Percentiles rank a stretch among this genome's conserved stretches.
Evolutionary conservation across 2,888 invertebrate species (phyloP).

Genomic region (Plutella xylostella): DNA sequence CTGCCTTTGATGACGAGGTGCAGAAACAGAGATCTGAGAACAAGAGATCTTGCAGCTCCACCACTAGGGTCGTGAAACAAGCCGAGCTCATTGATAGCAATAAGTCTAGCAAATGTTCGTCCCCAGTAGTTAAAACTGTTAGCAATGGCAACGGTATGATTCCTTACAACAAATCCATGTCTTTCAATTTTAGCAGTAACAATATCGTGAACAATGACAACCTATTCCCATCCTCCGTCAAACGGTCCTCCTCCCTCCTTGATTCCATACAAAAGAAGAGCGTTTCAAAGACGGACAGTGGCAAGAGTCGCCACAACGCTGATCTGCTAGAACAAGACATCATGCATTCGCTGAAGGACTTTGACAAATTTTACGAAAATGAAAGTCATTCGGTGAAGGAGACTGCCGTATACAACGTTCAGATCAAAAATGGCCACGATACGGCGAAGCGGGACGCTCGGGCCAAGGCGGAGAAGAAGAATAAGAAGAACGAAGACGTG

Average conservation of each 20-base stretch:
- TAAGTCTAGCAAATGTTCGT: slow-evolving; percentile 42
- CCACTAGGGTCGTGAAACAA: slow-evolving; percentile 55
- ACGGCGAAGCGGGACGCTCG: slow-evolving; percentile 40
- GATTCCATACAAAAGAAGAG: slow-evolving; percentile 63
- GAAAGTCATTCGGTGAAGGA: slow-evolving; percentile 42
- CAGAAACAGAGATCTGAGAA: slow-evolving; percentile 50
- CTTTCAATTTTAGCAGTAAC: slow-evolving; percentile 70
- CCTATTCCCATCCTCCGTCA: slow-evolving; percentile 63
- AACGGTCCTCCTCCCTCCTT: slow-evolving; percentile 68
- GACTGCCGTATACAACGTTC: slow-evolving; percentile 28
- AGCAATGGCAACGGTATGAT: slow-evolving; percentile 37
- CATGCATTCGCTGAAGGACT: slow-evolving; percentile 63
- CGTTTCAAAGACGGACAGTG: slow-evolving; percentile 36
- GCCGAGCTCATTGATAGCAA: slow-evolving; percentile 42
- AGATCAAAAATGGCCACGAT: slow-evolving; percentile 30
- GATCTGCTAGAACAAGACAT: slow-evolving; percentile 60
- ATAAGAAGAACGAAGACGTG: slow-evolving; percentile 37
- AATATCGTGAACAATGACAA: slow-evolving; percentile 53
- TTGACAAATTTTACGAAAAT: slow-evolving; percentile 57
- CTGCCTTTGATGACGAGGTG: slow-evolving; percentile 75
- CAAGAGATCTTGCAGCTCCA: slow-evolving; percentile 59
- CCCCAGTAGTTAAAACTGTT: slow-evolving; percentile 44
- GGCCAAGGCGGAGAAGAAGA: slow-evolving; percentile 40
- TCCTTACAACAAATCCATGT: slow-evolving; percentile 64
- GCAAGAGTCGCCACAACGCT: slow-evolving; percentile 53